Percentiles rank a stretch among this genome's conserved stretches.
Evolutionary conservation across 2,888 invertebrate species (phyloP).

Genomic region (Aproaerema taeniolella): DNA sequence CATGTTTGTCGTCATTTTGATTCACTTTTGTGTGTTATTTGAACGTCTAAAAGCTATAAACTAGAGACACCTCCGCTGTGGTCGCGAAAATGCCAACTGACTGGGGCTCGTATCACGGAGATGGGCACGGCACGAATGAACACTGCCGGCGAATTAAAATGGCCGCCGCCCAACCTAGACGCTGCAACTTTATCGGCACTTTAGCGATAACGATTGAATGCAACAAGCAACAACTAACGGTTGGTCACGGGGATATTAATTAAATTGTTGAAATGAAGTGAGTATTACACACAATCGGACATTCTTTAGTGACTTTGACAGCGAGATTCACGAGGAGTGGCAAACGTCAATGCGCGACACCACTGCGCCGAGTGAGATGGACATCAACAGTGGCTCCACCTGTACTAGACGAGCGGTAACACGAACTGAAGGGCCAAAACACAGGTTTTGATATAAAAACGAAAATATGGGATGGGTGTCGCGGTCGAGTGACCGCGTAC

Average conservation of each 20-base stretch:
- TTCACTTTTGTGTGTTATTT: slow-evolving; percentile 60
- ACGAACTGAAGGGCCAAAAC: slow-evolving; percentile 54
- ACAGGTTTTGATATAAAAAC: slow-evolving; percentile 44
- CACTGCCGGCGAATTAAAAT: slow-evolving; percentile 75
- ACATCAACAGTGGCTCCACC: slow-evolving; percentile 62
- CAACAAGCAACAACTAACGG: slow-evolving; percentile 30
- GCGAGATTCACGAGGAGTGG: slow-evolving; percentile 44
- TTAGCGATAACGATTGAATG: slow-evolving; percentile 37
- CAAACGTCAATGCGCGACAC: slow-evolving; percentile 53
- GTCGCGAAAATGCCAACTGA: slow-evolving; percentile 78
- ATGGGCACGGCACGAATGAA: slow-evolving; percentile 73
- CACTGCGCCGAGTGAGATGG: slow-evolving; percentile 35
- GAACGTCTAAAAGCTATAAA: slow-evolving; percentile 60
- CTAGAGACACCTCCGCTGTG: slow-evolving; percentile 71
- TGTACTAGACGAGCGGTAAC: slow-evolving; percentile 45
- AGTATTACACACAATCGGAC: slow-evolving; percentile 45
- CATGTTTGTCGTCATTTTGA: slow-evolving; percentile 91
- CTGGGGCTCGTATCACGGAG: slow-evolving; percentile 67
- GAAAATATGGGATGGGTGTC: slow-evolving; percentile 56
- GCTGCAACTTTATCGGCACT: slow-evolving; percentile 52
- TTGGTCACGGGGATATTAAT: slow-evolving; percentile 26
- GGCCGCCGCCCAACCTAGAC: slow-evolving; percentile 65
- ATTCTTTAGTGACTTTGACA: slow-evolving; percentile 57
- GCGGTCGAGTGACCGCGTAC: slow-evolving; percentile 55
- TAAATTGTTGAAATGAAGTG: slow-evolving; percentile 33